Base-by-base conservation (phyloP, 2,888 invertebrate species). In the Catocala fraxini region DNA sequence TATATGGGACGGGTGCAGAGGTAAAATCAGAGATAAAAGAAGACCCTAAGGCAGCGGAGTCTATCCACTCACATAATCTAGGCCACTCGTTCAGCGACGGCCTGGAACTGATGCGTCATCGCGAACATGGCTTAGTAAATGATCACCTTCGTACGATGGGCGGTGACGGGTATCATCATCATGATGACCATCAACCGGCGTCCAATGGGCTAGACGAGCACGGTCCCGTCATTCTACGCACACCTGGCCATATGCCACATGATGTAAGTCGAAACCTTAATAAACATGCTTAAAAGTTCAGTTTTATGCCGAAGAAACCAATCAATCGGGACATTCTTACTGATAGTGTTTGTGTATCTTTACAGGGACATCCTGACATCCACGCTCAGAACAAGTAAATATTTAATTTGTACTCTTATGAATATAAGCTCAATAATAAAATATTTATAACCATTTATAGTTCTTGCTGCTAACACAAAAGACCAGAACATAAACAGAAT, bases 341-440 rank as follows among this genome's bases (percentile, higher is more conserved):
- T 51, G 2, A 45, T 15, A 9, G 35, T 48, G 11, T 15, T 42
- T 58, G n/a, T 46, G 46, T 13, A 67, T 54, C 69, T 52, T 82
- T 79, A 12, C 79, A 86, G 86, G 77, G 71, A 33, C 76, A 72
- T 39, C 77, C 77, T 12, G 80, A 86, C 55, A 81, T 86, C 10
- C 78, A 79, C 54, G 79, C 73, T 48, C 86, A 86, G 65, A 85
- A 87, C 63, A 79, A 71, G 86, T 86, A 70, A 79, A 75, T 70
- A 59, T 63, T 4, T 1, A 35, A 48, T 6, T 34, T 33, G 35
- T 6, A 39, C 35, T 15, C 15, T 15, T 15, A 15, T 15, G 2
- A 15, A 15, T 15, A 15, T 15, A 15, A 15, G 15, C 15, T 39
- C 9, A 25, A 39, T 39, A 39, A 39, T 39, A 39, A 7, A 7